Evolutionary conservation across 1,140 invertebrate genomes (phyloP), one percentile per base, ranked within the genome.

Genomic region (Dendroctonus ponderosae): DNA sequence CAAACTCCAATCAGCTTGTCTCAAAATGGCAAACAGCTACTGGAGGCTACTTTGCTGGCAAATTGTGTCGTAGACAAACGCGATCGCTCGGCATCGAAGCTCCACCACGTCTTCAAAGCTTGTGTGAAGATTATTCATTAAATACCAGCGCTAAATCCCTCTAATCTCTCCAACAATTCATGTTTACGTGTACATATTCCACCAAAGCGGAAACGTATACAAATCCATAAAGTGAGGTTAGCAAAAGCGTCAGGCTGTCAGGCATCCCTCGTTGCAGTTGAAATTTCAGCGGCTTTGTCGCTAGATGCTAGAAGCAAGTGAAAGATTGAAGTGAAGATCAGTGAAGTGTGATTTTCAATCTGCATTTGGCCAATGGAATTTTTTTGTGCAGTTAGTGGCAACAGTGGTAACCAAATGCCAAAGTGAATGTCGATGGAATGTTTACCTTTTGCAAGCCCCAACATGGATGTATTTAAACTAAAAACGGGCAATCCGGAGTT

Each of bases 401-500:
- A 26, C 26, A 26, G 26, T 26, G 26, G 26, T 26, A 3, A 1
- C 1, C 3, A 26, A 26, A 26, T 26, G 26, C 26, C 26, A 26
- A 26, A 26, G 5, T 48, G 11, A 48, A 5, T 48, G 7, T 48
- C 14, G 0, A 48, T 48, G 11, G 46, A 48, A 8, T 52, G 12
- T 52, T 52, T 52, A 9, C n/a, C 26, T 12, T 6, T 6, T 15
- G 6, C 26, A 14, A 52, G 37, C 26, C 5, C 5, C 9, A 56
- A 56, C 5, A 67, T 67, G 66, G 62, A 43, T 44, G 14, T 12
- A 0, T 71, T 71, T 61, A 63, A 54, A 11, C 50, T 71, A 50
- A 71, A 71, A 15, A 54, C 50, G 7, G 61, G 26, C 5, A 53
- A 71, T 69, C 26, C 48, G 6, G 62, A 71, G 12, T 78, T 78